Base-by-base conservation (phyloP, 2,888 invertebrate genomes). In the Punctoribates punctum region DNA sequence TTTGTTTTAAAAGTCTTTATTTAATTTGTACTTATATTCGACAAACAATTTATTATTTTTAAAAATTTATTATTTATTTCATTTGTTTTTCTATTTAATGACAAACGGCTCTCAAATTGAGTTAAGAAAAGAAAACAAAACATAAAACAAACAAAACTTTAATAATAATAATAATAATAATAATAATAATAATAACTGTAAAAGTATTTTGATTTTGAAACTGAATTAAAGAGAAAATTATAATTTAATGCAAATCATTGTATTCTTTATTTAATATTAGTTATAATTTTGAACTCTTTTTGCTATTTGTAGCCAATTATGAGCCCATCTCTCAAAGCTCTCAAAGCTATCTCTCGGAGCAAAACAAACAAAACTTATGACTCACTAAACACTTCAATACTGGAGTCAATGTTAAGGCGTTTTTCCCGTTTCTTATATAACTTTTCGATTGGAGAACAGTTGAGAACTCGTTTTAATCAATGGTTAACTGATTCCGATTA, bases 221-320 rank as follows among this genome's bases (percentile, higher is more conserved):
- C 48, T 46, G 46, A 72, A 72, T 72, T 72, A 72, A 72, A 72
- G 38, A 46, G 20, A 72, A 72, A 72, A 67, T 46, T 38, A 70
- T 48, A 46, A 72, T 72, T 46, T 72, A 46, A 72, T 72, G 25
- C 72, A 48, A 72, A 72, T 15, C 17, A 72, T 67, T 72, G 23
- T n/a, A 38, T 42, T 42, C 6, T 42, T 42, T 60, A 60, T 60
- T 60, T 60, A 34, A 9, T 42, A 9, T 9, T 42, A 9, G 13
- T 13, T 42, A 42, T 42, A 34, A 20, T 67, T 67, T 67, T 42
- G 20, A 23, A 23, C 8, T 67, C 29, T 67, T 67, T 42, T 67
- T 27, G 6, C 27, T 38, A 67, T 38, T 42, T 29, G 27, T 60
- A 42, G 29, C 20, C 67, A 38, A 67, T 67, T 67, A 38, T 67